Evolutionary conservation across 2,797 vertebrate species (phyloP), one percentile per base, ranked within the genome.

Genomic region (Syngnathus rostellatus): DNA sequence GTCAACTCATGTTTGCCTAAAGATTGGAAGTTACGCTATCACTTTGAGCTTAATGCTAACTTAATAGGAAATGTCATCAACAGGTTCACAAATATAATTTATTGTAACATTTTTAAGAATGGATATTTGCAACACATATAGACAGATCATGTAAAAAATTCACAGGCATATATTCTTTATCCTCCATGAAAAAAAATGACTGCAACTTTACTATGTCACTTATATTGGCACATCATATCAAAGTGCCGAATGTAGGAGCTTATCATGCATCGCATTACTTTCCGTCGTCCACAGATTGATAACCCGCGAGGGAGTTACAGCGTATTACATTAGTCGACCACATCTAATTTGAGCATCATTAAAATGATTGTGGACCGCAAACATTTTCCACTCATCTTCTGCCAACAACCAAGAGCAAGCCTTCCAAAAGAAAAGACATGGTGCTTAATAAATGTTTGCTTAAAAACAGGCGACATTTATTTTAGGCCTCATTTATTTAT

Each of bases 1-100:
- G 80, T 82, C 76, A 70, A 67, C 45, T 38, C 65, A 37, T 54
- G 37, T 31, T 38, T 38, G 25, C 17, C 25, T 58, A 37, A 58
- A 62, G 17, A 43, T 43, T 23, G 39, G 31, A 11, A 40, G 31
- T n/a, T 19, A 60, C 8, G 43, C 43, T 12, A 14, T 12, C 2
- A 11, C 43, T 45, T 45, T 11, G 40, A 43, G 41, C 41, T 9
- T 43, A 43, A 9, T 43, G 41, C 41, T 43, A 43, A 43, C 41
- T 31, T 31, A 31, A 31, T 31, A 4, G 31, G 31, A 31, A 31
- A 31, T 3, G 3, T 31, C 0, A 31, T 31, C 31, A 4, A 31
- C 31, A 31, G 3, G 31, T 4, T 31, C 31, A 31, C 31, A 31
- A 31, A 31, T 31, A 31, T 31, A 31, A 31, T 31, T 31, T 31